phyloP scores from a whole-genome alignment of 2,888 invertebrate species.

The Ecliptopera silaceata region DNA sequence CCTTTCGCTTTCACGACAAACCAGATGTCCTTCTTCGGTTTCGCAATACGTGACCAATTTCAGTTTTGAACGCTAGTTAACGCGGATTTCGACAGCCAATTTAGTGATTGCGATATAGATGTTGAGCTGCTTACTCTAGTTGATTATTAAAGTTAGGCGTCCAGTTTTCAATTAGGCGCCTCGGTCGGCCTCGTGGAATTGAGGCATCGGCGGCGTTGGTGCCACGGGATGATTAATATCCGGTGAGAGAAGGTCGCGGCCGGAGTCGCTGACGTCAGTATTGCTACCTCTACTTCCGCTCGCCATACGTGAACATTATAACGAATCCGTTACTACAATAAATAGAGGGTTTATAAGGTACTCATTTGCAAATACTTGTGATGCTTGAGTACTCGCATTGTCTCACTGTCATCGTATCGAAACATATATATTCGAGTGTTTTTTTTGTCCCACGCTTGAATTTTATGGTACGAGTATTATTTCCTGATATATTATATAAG shows the following conservation, averaged over 20 bases:
- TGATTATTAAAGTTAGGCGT: conserved; percentile 39
- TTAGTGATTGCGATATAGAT: conserved; percentile 35
- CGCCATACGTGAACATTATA: conserved; percentile 55
- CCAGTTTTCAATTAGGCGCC: conserved; percentile 59
- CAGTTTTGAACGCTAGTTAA: conserved; percentile 33
- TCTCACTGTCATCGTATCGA: conserved; percentile 1
- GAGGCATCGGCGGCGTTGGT: conserved; percentile 39
- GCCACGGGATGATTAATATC: conserved; percentile 79
- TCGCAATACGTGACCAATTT: conserved; percentile 29
- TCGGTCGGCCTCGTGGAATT: conserved; percentile 31
- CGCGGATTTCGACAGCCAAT: conserved; percentile 34
- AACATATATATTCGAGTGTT: background rate
- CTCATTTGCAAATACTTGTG: conserved; percentile 11
- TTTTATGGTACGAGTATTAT: too few species aligned
- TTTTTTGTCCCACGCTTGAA: too few species aligned
- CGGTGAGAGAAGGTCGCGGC: conserved; percentile 73
- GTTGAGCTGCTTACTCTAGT: conserved; percentile 33
- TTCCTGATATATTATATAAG: background rate
- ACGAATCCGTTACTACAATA: conserved; percentile 32
- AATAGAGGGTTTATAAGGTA: conserved; percentile 1
- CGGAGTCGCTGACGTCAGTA: conserved; percentile 73
- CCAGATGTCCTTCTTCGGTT: conserved; percentile 16
- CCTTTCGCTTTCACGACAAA: conserved; percentile 23
- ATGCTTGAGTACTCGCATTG: conserved; percentile 18
- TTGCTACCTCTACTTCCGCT: conserved; percentile 72